These are phyloP conservation scores for Procambarus virginalis DNA, from an alignment of 1,140 invertebrate genomes.

Conservation along the genomic window DNA sequence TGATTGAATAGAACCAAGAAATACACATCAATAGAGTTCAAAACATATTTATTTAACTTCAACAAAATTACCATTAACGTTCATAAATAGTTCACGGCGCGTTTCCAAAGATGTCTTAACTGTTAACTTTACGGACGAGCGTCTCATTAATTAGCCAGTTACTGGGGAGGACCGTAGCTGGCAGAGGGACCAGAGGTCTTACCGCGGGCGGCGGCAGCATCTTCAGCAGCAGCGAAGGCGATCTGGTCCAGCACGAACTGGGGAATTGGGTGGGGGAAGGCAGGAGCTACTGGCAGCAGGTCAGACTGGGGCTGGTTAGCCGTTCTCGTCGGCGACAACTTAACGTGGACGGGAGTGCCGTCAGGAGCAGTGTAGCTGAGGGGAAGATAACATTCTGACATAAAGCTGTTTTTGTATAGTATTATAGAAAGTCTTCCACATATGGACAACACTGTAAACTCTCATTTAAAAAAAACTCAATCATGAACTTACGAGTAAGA, in stretches of 20 bases:
- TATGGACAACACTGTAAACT: too few species aligned
- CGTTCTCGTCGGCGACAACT: constrained; percentile 1
- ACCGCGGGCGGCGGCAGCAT: not conserved
- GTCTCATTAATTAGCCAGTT: not conserved
- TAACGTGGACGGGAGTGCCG: constrained; percentile 3
- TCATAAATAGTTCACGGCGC: too few species aligned
- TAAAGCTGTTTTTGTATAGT: too few species aligned
- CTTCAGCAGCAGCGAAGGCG: not conserved
- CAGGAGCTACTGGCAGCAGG: constrained; percentile 8
- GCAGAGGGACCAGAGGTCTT: not conserved
- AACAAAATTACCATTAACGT: too few species aligned
- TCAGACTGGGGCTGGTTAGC: not conserved
- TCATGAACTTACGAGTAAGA: not conserved
- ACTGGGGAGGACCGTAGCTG: not conserved
- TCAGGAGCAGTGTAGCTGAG: constrained; percentile 5
- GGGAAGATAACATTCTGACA: not conserved
- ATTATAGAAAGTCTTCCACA: too few species aligned
- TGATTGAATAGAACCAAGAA: too few species aligned
- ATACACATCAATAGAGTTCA: too few species aligned
- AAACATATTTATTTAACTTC: too few species aligned
- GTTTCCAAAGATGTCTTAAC: too few species aligned
- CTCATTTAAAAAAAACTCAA: not conserved
- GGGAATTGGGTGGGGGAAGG: not conserved
- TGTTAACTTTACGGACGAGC: too few species aligned
- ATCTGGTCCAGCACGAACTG: constrained; percentile 6